These are phyloP conservation scores for Bradypodion pumilum DNA, from an alignment of 2,797 vertebrate genomes.

Conservation along the genomic window DNA sequence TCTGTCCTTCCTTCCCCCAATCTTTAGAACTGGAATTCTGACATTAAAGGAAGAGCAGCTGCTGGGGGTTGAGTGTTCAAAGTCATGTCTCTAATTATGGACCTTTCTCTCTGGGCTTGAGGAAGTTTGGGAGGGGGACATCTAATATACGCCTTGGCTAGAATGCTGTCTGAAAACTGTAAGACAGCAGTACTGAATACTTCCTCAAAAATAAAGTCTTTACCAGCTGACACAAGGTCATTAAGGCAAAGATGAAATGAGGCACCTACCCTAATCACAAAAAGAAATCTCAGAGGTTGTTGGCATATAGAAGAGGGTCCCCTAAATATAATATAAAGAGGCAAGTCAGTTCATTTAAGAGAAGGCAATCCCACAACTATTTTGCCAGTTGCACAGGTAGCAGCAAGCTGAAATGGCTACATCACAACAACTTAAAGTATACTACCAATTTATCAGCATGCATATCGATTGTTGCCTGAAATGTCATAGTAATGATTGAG, in stretches of 20 bases:
- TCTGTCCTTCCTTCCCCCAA: not conserved
- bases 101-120: not conserved
- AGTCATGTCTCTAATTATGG: not conserved
- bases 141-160: not conserved
- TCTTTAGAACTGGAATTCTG: not conserved
- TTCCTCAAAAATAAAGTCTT: not conserved
- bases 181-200: not conserved
- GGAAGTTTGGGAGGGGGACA: not conserved
- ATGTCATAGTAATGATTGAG: not conserved
- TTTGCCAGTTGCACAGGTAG: not conserved
- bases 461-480: not conserved
- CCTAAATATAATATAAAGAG: not conserved
- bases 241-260: not conserved
- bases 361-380: not conserved
- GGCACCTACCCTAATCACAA: not conserved
- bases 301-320: not conserved
- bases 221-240: not conserved
- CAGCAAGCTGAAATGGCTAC: not conserved
- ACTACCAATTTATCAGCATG: not conserved
- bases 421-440: not conserved
- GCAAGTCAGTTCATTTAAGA: not conserved
- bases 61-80: not conserved
- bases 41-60: not conserved
- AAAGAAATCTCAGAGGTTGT: not conserved
- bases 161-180: not conserved